These are phyloP conservation scores for Chiloscyllium punctatum DNA, from an alignment of 2,797 vertebrate genomes.

Conservation along the genomic window DNA sequence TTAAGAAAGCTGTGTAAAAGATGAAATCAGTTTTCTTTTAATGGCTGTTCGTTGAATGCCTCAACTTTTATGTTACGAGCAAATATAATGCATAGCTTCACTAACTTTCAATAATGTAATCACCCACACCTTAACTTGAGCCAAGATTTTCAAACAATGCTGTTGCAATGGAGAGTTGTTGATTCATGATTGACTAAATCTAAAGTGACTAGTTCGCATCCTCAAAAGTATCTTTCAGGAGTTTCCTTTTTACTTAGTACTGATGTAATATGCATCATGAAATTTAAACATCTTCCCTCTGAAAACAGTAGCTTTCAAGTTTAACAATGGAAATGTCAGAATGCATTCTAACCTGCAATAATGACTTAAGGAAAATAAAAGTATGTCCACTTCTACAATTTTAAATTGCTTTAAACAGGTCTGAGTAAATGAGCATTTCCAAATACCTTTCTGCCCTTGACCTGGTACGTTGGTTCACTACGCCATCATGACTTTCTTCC, in stretches of 20 bases:
- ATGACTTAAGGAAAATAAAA: background rate
- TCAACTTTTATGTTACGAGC: background rate
- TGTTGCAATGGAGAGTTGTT: background rate
- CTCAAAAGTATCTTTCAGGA: background rate
- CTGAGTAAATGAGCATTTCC: background rate
- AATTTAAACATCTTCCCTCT: background rate
- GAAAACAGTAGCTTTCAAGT: background rate
- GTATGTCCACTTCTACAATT: background rate
- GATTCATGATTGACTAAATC: background rate
- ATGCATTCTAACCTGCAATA: background rate
- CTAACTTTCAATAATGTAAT: background rate
- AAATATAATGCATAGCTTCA: background rate
- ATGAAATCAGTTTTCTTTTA: background rate
- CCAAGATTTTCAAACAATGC: background rate
- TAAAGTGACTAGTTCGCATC: background rate
- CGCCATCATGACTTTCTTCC: background rate
- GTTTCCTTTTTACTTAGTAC: background rate
- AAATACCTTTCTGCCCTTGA: conserved; percentile 5
- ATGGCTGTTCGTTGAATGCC: background rate
- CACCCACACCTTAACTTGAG: background rate
- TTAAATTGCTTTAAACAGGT: too few species aligned
- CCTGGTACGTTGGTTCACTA: background rate
- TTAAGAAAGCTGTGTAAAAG: background rate
- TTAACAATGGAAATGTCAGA: background rate
- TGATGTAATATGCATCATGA: background rate